Conservation (phyloP, 2,113 vertebrate genomes). For the Periophthalmus modestus region DNA sequence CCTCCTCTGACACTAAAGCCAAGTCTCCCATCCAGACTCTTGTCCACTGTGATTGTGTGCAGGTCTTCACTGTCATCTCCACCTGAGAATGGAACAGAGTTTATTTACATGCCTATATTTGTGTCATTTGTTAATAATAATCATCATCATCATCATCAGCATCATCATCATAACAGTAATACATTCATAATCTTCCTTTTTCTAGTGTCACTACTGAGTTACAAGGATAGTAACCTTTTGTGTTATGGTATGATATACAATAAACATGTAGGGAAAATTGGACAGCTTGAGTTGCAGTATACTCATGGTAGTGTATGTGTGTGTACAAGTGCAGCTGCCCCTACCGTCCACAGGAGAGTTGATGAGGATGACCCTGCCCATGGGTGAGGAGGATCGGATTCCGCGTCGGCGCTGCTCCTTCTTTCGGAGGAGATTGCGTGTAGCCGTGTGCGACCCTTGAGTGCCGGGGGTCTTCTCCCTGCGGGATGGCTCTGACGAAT, state of each 20-base stretch:
- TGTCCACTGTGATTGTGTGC: constrained; percentile 89
- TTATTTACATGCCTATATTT: background rate
- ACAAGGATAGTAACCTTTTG: background rate
- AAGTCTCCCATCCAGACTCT: constrained; percentile 85
- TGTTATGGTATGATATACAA: background rate
- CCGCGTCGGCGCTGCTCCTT: constrained; percentile 85
- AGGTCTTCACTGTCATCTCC: constrained; percentile 83
- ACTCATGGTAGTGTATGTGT: background rate
- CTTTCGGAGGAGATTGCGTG: constrained; percentile 84
- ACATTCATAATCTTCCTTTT: background rate
- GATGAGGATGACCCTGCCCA: constrained; percentile 97
- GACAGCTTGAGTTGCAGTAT: background rate
- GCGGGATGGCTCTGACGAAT: constrained; percentile 74
- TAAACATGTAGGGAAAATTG: background rate
- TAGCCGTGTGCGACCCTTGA: constrained; percentile 81
- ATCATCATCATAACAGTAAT: too few relatives aligned
- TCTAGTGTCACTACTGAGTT: background rate
- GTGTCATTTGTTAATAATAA: background rate
- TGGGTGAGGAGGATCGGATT: constrained; percentile 86
- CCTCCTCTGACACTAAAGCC: constrained; percentile 93
- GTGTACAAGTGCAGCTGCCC: constrained; percentile 7
- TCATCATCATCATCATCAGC: too few relatives aligned
- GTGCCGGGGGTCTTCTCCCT: constrained; percentile 76
- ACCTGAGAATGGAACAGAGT: constrained; percentile 36
- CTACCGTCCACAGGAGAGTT: constrained; percentile 92